Evolutionary conservation across 2,888 invertebrate genomes (phyloP).

Genomic region (Lydus trimaculatus): DNA sequence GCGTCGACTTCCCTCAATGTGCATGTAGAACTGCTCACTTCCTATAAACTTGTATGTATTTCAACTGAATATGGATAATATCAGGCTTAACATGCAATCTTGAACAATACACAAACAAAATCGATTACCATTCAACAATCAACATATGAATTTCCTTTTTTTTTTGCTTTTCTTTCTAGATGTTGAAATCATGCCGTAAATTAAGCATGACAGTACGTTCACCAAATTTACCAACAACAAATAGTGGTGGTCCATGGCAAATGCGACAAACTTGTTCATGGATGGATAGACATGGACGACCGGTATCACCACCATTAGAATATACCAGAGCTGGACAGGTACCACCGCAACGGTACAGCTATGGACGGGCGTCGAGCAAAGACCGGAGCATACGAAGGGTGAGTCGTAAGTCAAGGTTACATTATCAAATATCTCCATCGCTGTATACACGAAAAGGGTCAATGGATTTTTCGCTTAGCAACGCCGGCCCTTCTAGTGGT

Average conservation of each 20-base stretch:
- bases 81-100: constrained; percentile 19
- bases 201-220: constrained; percentile 89
- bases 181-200: constrained; percentile 88
- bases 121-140: not conserved
- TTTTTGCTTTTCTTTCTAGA: no score
- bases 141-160: constrained; percentile 24
- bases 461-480: no score
- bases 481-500: no score
- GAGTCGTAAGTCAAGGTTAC: constrained; percentile 45
- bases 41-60: constrained; percentile 9
- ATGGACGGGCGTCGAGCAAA: constrained; percentile 63
- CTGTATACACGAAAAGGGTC: no score
- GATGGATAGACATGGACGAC: constrained; percentile 92
- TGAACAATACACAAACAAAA: constrained; percentile 9
- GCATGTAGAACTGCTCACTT: constrained; percentile 25
- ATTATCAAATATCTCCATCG: no score
- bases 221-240: constrained; percentile 71
- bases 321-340: constrained; percentile 61
- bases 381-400: constrained; percentile 73
- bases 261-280: constrained; percentile 88
- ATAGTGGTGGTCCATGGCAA: constrained; percentile 61
- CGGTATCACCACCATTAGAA: constrained; percentile 83
- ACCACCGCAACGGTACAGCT: constrained; percentile 55
- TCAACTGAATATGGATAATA: not conserved
- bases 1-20: constrained; percentile 20